phyloP scores from a whole-genome alignment of 53 echinoderm and acorn worm genomes.

The Hippasteria phrygiana region DNA sequence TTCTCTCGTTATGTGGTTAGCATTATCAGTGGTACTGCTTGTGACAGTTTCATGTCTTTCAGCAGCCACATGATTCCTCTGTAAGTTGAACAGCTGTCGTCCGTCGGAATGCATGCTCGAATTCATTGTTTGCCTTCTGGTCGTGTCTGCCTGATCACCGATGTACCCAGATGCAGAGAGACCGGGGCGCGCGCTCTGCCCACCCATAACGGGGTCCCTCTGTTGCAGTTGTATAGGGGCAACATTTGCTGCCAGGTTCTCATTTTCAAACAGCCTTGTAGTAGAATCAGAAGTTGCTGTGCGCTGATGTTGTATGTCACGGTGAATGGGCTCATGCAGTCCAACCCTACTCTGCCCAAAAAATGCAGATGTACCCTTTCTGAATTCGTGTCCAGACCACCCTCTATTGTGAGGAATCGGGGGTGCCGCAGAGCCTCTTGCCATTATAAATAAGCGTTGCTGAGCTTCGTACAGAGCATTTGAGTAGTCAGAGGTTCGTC shows the following conservation, averaged over 20 bases:
- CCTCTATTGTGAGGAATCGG: not conserved
- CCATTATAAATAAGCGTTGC: not conserved
- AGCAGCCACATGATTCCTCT: not conserved
- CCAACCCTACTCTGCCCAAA: not conserved
- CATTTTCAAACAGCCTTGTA: not conserved
- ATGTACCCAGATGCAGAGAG: slow-evolving; percentile 15
- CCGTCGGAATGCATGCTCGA: not conserved
- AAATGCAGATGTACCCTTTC: not conserved
- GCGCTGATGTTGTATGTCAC: not conserved
- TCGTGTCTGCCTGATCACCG: slow-evolving; percentile 18
- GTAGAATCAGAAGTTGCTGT: not conserved
- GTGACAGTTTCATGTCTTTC: not conserved
- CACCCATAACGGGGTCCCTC: not conserved
- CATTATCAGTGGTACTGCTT: not conserved
- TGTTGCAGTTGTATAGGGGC: not conserved
- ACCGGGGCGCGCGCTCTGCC: not conserved
- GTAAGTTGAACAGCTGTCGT: not conserved
- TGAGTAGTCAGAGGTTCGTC: not conserved
- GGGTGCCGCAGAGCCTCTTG: not conserved
- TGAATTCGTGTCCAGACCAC: not conserved
- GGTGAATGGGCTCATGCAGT: not conserved
- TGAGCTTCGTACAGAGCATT: not conserved
- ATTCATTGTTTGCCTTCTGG: not conserved
- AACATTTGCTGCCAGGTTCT: not conserved
- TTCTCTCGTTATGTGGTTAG: not conserved